Conservation (phyloP, 2,888 invertebrate species). For the Cryptosula pallasiana region DNA sequence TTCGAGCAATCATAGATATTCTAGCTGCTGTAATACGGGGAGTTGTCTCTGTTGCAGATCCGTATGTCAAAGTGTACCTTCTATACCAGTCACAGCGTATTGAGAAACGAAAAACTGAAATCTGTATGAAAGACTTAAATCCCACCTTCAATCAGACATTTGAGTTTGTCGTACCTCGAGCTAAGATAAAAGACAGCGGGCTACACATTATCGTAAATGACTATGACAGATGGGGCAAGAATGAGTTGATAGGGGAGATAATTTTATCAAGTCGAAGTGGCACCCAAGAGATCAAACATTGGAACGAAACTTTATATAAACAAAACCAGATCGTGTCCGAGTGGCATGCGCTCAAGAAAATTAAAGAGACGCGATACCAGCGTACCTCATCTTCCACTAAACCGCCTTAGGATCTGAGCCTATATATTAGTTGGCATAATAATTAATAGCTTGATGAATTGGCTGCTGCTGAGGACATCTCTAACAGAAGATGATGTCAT, state of each 20-base stretch:
- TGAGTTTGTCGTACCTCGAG: constrained; percentile 93
- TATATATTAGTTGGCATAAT: too few species aligned
- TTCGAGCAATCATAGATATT: too few species aligned
- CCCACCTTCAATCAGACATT: constrained; percentile 94
- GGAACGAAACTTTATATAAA: constrained; percentile 98
- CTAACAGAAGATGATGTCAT: too few species aligned
- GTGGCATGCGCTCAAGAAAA: constrained; percentile 85
- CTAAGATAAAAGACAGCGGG: constrained; percentile 89
- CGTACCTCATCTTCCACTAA: constrained; percentile 12
- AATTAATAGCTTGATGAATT: too few species aligned
- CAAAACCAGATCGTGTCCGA: constrained; percentile 91
- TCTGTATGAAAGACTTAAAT: constrained; percentile 67
- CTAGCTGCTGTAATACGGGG: too few species aligned
- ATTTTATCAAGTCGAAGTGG: constrained; percentile 64
- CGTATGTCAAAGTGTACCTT: constrained; percentile 96
- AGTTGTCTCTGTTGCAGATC: constrained; percentile 65
- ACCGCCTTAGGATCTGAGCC: too few species aligned
- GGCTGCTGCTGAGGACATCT: too few species aligned
- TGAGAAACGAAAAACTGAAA: constrained; percentile 89
- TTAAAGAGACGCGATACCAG: not conserved
- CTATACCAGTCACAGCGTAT: constrained; percentile 90
- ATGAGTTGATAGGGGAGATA: constrained; percentile 77
- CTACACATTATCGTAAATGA: constrained; percentile 94
- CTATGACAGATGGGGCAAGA: constrained; percentile 91
- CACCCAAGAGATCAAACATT: constrained; percentile 90